Evolutionary conservation across 2,888 invertebrate species (phyloP).

Genomic region (Sesamia inferens): DNA sequence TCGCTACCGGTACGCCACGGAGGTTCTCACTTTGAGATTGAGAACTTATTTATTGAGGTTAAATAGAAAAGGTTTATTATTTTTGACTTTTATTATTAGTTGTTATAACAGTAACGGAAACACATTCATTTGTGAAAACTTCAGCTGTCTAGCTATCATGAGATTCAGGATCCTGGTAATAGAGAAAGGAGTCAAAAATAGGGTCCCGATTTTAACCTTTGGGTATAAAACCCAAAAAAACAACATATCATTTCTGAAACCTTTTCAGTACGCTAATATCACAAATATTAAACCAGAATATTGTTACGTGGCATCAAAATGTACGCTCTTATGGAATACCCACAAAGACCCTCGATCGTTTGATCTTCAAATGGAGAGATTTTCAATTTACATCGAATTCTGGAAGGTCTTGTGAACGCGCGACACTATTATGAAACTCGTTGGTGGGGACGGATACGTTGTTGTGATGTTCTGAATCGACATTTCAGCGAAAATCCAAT

Average conservation of each 20-base stretch:
- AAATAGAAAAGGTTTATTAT: too few species aligned
- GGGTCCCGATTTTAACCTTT: too few species aligned
- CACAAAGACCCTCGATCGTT: conserved; percentile 80
- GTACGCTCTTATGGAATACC: conserved; percentile 71
- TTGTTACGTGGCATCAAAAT: conserved; percentile 63
- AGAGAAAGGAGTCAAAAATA: too few species aligned
- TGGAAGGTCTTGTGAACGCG: conserved; percentile 55
- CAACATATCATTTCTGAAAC: conserved; percentile 3
- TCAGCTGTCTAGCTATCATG: too few species aligned
- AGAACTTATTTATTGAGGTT: too few species aligned
- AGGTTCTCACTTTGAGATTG: too few species aligned
- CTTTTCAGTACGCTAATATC: conserved; percentile 49
- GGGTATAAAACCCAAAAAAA: background rate
- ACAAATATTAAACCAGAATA: conserved; percentile 63
- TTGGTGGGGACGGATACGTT: conserved; percentile 38
- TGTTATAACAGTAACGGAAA: too few species aligned
- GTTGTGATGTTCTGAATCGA: conserved; percentile 29
- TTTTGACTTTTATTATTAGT: too few species aligned
- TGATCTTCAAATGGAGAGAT: conserved; percentile 85
- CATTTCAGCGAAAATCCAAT: conserved; percentile 26
- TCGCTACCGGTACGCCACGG: too few species aligned
- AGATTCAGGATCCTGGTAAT: too few species aligned
- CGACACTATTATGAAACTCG: conserved; percentile 57
- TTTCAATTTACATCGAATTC: conserved; percentile 86
- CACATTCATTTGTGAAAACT: too few species aligned